Conservation (phyloP, 2,888 invertebrate species). For the Proisotoma minuta region DNA sequence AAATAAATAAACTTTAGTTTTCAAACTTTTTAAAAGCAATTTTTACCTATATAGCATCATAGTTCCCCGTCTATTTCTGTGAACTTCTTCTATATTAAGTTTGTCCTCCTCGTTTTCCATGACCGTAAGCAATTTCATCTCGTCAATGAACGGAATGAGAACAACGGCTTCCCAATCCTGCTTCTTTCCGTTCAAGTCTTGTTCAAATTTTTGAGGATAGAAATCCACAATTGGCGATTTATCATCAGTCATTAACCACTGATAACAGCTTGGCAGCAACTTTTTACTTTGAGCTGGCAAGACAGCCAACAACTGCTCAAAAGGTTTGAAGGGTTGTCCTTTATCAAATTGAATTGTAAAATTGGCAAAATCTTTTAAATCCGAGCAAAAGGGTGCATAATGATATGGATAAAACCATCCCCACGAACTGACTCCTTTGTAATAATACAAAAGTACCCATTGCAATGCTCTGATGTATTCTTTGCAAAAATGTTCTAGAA, state of each 20-base stretch:
- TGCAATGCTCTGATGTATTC: conserved; percentile 90
- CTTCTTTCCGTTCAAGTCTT: conserved; percentile 91
- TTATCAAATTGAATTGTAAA: conserved; percentile 75
- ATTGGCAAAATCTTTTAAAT: conserved; percentile 74
- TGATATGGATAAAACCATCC: conserved; percentile 97
- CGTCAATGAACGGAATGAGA: conserved; percentile 87
- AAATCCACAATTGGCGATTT: conserved; percentile 80
- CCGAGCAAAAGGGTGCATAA: conserved; percentile 94
- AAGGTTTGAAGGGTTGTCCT: conserved; percentile 84
- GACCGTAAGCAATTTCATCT: conserved; percentile 66
- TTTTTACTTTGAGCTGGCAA: conserved; percentile 71
- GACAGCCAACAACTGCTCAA: conserved; percentile 83
- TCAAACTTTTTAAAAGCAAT: neutral
- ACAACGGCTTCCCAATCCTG: conserved; percentile 97
- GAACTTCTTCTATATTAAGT: conserved; percentile 65
- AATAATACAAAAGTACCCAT: conserved; percentile 95
- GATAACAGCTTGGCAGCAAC: conserved; percentile 71
- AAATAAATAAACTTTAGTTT: neutral
- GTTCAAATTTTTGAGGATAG: conserved; percentile 84
- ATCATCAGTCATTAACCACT: conserved; percentile 67
- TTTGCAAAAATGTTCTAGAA: conserved; percentile 73
- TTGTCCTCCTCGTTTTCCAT: conserved; percentile 65
- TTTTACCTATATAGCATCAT: conserved; percentile 73
- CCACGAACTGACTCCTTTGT: conserved; percentile 94
- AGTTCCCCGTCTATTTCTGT: conserved; percentile 78